A percentile compares a stretch with the other conserved stretches of the same genome.
Evolutionary conservation across 2,113 vertebrate genomes (phyloP).

Genomic region (Crotalus viridis): DNA sequence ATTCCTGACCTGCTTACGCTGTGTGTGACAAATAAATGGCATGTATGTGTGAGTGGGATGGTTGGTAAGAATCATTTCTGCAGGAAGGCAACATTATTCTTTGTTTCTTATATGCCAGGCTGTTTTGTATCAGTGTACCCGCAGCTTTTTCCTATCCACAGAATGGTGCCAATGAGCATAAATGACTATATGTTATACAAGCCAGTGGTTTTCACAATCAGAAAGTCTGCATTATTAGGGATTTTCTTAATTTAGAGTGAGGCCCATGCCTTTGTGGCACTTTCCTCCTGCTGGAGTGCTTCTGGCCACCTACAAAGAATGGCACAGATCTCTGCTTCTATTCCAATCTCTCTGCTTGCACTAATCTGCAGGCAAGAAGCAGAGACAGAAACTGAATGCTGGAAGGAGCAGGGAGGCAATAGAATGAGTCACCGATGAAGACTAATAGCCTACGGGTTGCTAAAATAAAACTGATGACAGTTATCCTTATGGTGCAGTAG

Average conservation of each 20-base stretch:
- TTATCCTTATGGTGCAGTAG: conserved; percentile 38
- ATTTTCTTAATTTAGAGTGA: neutral
- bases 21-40: neutral
- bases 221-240: neutral
- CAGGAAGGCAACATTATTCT: neutral
- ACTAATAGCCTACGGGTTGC: conserved; percentile 58
- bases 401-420: neutral
- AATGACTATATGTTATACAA: neutral
- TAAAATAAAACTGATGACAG: conserved; percentile 60
- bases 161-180: neutral
- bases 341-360: neutral
- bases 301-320: neutral
- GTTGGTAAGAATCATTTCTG: neutral
- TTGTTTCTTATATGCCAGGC: neutral
- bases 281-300: neutral
- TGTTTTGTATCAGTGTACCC: neutral
- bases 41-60: neutral
- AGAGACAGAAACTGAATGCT: conserved; percentile 22
- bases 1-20: neutral
- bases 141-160: neutral
- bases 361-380: conserved; percentile 27
- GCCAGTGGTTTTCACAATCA: neutral
- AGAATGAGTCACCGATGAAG: conserved; percentile 65
- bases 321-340: neutral
- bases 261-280: neutral